Base-by-base conservation (phyloP, 2,113 vertebrate genomes). In the Oplegnathus fasciatus region DNA sequence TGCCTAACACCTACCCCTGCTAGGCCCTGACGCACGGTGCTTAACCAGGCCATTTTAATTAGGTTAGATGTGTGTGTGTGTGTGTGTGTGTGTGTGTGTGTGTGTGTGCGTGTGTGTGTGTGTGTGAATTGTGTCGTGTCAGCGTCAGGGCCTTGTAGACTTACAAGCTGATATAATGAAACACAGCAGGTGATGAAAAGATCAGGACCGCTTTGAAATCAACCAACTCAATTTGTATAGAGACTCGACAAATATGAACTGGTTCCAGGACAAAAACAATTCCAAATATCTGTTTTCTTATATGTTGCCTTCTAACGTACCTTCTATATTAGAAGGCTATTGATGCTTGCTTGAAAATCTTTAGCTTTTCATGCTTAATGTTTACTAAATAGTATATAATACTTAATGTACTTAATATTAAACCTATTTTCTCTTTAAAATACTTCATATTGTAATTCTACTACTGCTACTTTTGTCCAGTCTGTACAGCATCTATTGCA, bases 21-120 rank as follows among this genome's bases (percentile, higher is more conserved):
- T 92, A 78, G 86, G 95, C 95, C 85, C 90, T 78, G 92, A 94
- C 82, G 90, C 95, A 93, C 93, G 94, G 93, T 93, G 93, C 94
- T 92, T 93, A 95, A 94, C 93, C 89, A 92, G 93, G 78, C 95
- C 82, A 93, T 90, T 94, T 96, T 97, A 96, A 95, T 96, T 94
- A 96, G 97, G 96, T 96, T 95, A 95, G 94, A 37, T 75, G 54
- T 82, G 80, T 87, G 79, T 84, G 64, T 89, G 83, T 75, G 79
- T 61, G 78, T 83, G 85, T 73, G 73, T 78, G 32, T 76, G 66
- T 69, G 50, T 61, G 48, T 66, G 72, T 86, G 76, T 66, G 55
- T 66, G 62, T 75, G 80, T 74, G 70, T 77, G 84, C 74, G 80
- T 79, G 77, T 79, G 73, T 79, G 85, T 69, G 74, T 80, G 60